phyloP scores from a whole-genome alignment of 2,113 vertebrate genomes.

The Oreochromis spilurus region DNA sequence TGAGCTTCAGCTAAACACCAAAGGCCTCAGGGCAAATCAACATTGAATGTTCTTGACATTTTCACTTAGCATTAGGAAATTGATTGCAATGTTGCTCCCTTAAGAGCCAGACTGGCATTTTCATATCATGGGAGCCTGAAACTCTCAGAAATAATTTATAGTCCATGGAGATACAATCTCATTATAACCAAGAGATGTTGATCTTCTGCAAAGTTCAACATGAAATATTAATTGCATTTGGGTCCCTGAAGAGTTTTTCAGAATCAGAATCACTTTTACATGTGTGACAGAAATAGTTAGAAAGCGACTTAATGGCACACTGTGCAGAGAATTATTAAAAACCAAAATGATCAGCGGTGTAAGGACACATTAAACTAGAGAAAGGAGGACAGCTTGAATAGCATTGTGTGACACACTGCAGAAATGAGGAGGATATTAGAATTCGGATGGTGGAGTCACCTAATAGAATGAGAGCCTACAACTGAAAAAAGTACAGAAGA shows the following conservation, averaged over 20 bases:
- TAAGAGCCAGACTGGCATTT: constrained; percentile 38
- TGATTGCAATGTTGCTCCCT: constrained; percentile 46
- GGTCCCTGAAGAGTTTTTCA: constrained; percentile 3
- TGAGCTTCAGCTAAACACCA: constrained; percentile 6
- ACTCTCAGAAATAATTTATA: constrained; percentile 35
- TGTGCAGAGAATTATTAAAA: background rate
- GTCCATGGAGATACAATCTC: constrained; percentile 31
- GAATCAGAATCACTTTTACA: background rate
- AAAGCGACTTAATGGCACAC: background rate
- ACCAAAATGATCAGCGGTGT: background rate
- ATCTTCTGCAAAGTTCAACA: constrained; percentile 37
- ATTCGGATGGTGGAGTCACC: background rate
- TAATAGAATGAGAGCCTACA: background rate
- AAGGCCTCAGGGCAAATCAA: constrained; percentile 15
- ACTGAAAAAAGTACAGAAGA: background rate
- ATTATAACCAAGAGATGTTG: constrained; percentile 46
- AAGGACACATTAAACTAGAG: background rate
- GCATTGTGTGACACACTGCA: background rate
- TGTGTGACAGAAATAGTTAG: background rate
- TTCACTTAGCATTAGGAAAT: constrained; percentile 37
- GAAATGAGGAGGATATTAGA: background rate
- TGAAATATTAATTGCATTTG: constrained; percentile 22
- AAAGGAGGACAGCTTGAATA: background rate
- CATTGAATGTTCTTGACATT: constrained; percentile 50
- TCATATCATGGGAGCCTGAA: constrained; percentile 21